These are phyloP conservation scores for Trichomalopsis sarcophagae DNA, from an alignment of 1,140 invertebrate genomes.

Conservation along the genomic window DNA sequence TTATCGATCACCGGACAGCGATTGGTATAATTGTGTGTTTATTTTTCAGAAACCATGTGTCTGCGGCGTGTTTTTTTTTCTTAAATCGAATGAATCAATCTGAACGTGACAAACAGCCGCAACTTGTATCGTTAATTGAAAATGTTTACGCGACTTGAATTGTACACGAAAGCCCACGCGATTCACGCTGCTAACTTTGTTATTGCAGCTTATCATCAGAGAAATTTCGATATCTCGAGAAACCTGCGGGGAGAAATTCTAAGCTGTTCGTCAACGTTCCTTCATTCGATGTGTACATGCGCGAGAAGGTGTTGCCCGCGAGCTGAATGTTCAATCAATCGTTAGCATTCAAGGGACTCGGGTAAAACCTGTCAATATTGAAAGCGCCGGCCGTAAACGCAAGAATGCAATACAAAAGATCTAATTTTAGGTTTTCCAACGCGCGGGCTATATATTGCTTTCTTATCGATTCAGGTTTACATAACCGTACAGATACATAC, in stretches of 20 bases:
- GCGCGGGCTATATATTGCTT: not conserved
- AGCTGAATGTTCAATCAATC: slow-evolving; percentile 2
- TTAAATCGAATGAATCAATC: too few species aligned
- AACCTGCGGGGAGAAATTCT: not conserved
- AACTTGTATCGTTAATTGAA: too few species aligned
- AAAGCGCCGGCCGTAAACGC: not conserved
- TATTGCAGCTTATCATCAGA: too few species aligned
- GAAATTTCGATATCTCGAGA: too few species aligned
- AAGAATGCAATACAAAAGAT: slow-evolving; percentile 37
- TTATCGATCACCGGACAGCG: not conserved
- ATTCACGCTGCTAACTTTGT: too few species aligned
- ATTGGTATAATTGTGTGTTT: not conserved
- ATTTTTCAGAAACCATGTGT: too few species aligned
- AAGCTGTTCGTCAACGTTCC: not conserved
- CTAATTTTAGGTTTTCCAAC: not conserved
- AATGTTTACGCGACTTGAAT: too few species aligned
- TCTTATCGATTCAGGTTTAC: not conserved
- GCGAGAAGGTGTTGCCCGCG: not conserved
- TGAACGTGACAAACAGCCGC: too few species aligned
- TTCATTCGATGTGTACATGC: not conserved
- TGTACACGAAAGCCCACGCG: too few species aligned
- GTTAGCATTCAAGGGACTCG: slow-evolving; percentile 13
- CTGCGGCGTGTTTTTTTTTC: too few species aligned
- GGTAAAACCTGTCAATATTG: slow-evolving; percentile 1
- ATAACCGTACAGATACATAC: not conserved